Evolutionary conservation across 2,888 invertebrate species (phyloP), one percentile per base, ranked within the genome.

Genomic region (Coronaproctus castanopsis): DNA sequence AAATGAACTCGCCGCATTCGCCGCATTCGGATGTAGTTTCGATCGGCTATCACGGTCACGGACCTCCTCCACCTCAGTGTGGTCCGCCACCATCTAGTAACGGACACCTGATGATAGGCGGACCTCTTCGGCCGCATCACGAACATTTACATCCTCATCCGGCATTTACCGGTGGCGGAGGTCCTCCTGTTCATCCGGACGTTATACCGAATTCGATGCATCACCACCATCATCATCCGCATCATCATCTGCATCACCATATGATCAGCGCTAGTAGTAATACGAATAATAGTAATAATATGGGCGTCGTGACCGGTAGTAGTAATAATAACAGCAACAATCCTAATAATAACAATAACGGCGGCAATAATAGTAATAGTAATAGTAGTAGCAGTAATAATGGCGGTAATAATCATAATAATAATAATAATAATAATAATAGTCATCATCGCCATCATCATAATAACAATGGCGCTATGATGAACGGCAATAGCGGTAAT

Each of bases 1-100:
- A 84, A 78, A 79, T 85, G 69, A 81, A 82, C 75, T 82, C 83
- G 71, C 82, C 83, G 68, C 83, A 83, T 75, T 68, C 69, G 49
- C 68, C 68, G 57, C 82, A 51, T 52, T 55, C 52, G 48, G 59
- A 59, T 22, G 55, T 55, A 23, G 51, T 55, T 14, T 51, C 52
- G 1, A 55, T 48, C 49, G 21, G 19, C 3, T 59, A 59, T 36
- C 55, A 51, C 52, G 59, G 59, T 18, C 59, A 59, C 55, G 56
- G 83, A 72, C 80, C 82, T 66, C 81, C 82, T 69, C 83, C 83
- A 67, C 83, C 83, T 73, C 81, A 80, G 68, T 36, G 36, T 23
- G 54, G 58, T 23, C 54, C 54, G 3, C 55, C 59, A 3, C 59
- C 59, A 1, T 8, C 36, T 5, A 14, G 5, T 36, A 59, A 55